Evolutionary conservation across 2,797 vertebrate species (phyloP).

Genomic region (Acestrorhynchus altus): DNA sequence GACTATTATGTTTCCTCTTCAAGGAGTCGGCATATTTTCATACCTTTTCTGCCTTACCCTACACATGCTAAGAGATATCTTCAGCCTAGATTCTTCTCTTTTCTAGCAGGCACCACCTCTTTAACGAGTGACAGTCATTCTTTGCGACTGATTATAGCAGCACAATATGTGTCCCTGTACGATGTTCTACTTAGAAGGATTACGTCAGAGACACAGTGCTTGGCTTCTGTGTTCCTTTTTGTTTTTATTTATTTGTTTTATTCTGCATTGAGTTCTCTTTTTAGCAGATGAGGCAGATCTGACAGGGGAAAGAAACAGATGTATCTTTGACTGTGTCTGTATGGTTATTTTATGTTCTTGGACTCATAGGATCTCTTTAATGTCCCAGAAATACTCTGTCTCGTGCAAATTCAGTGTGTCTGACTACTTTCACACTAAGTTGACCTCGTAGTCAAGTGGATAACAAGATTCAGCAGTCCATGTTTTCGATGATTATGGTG

Average conservation of each 20-base stretch:
- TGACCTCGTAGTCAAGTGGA: background rate
- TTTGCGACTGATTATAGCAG: constrained; percentile 39
- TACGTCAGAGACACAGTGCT: constrained; percentile 37
- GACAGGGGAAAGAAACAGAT: constrained; percentile 23
- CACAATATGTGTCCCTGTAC: constrained; percentile 35
- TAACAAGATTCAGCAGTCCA: background rate
- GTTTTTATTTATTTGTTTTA: constrained; percentile 8
- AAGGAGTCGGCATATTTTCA: background rate
- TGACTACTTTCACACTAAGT: background rate
- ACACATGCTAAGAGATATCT: background rate
- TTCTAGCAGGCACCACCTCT: constrained; percentile 14
- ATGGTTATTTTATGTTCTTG: constrained; percentile 36
- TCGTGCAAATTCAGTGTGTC: background rate
- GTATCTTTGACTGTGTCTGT: background rate
- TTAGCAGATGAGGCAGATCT: constrained; percentile 46
- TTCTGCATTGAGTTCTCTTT: constrained; percentile 41
- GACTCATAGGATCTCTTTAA: constrained; percentile 22
- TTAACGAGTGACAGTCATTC: constrained; percentile 46
- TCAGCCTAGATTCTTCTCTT: constrained; percentile 24
- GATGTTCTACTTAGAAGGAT: constrained; percentile 28
- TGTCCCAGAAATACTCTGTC: constrained; percentile 12
- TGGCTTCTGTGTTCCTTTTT: constrained; percentile 36
- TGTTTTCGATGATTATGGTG: no score
- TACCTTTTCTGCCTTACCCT: background rate
- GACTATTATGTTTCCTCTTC: background rate